Percentiles rank a stretch among this genome's conserved stretches.
These are phyloP conservation scores for Norana najaformis DNA, from an alignment of 2,888 invertebrate species.

Conservation along the genomic window DNA sequence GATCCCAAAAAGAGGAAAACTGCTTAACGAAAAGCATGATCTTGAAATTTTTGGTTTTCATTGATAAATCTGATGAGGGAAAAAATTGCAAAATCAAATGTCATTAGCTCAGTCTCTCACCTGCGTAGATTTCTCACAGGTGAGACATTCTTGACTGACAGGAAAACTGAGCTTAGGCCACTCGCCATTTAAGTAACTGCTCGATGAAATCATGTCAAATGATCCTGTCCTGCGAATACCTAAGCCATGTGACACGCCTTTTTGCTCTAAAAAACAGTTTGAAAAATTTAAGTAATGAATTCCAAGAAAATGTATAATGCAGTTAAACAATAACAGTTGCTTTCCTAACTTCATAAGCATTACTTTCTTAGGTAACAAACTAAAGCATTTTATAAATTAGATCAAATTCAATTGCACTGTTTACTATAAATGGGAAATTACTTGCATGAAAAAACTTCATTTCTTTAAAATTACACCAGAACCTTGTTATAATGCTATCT, in stretches of 20 bases:
- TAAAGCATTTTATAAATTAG: background rate
- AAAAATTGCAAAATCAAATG: background rate
- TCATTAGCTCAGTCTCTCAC: background rate
- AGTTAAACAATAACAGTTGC: background rate
- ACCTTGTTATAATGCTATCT: background rate
- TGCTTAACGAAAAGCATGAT: no score
- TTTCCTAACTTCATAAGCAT: background rate
- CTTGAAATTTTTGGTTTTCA: no score
- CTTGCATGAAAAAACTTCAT: background rate
- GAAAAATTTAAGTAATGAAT: background rate
- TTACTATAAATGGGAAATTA: background rate
- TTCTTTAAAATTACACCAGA: background rate
- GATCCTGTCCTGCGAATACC: slow-evolving; percentile 25
- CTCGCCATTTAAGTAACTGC: slow-evolving; percentile 22
- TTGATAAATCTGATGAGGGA: background rate
- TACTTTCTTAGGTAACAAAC: background rate
- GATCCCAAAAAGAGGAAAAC: background rate
- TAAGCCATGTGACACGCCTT: background rate
- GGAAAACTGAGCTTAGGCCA: background rate
- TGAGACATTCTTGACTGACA: background rate
- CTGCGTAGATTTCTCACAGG: slow-evolving; percentile 16
- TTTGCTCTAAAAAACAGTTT: background rate
- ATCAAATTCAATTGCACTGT: background rate
- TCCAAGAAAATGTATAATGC: background rate
- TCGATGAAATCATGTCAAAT: slow-evolving; percentile 3